Base-by-base conservation (phyloP, 2,797 vertebrate genomes). In the Phoebastria nigripes region DNA sequence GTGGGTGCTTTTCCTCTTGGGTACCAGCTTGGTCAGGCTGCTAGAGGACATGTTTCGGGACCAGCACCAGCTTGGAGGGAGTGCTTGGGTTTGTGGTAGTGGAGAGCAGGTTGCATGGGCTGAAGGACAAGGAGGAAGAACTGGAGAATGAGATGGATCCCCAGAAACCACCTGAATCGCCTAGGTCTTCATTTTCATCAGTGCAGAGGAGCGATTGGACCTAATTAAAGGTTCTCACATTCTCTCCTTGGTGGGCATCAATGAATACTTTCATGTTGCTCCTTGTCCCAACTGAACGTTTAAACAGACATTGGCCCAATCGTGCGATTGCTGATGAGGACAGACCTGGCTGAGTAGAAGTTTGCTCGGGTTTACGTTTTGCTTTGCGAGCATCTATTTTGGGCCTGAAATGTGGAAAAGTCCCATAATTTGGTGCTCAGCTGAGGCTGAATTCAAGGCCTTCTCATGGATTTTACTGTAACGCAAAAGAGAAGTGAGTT, bases 401-500 rank as follows among this genome's bases (percentile, higher is more conserved):
- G 80, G 42, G 55, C 47, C 52, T 28, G 39, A 69, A 86, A 51
- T 9, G 7, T 24, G 25, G 56, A 94, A 69, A 90, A 90, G 28
- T 74, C n/a, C 56, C 4, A 3, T 39, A 67, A 52, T 81, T 87
- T 19, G 17, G 39, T 82, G 67, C 56, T 95, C 31, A 26, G 58
- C 65, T 10, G 82, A 21, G 33, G 26, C 31, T 5, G 63, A 63
- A 35, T 56, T 82, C 0, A 12, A 88, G 69, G 59, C 46, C 28
- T 77, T 41, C 7, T 2, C 59, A 26, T 35, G 59, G 51, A 72
- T 92, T 90, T 85, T 82, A 81, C 77, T 86, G 93, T 59, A 49
- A 76, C 47, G 65, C 63, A 31, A 62, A 86, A 61, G 77, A 88
- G 58, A 91, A 84, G 51, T 5, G 63, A 93, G 56, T 90, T 93